Conservation (phyloP, 2,888 invertebrate genomes). For the Lamproptera curius region DNA sequence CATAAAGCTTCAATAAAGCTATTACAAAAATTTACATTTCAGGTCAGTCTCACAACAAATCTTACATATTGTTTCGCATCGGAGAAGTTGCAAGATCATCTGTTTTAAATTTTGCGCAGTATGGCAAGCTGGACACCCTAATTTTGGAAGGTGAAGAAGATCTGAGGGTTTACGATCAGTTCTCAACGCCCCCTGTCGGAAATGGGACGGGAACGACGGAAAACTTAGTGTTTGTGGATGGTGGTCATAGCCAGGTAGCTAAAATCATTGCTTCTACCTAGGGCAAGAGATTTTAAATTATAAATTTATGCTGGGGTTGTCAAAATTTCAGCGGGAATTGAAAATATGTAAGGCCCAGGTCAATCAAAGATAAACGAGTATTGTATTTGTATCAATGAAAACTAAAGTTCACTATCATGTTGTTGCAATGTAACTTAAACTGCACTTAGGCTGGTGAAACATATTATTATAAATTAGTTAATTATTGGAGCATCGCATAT, state of each 20-base stretch:
- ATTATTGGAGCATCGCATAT: neutral
- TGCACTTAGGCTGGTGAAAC: neutral
- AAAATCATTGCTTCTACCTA: too few relatives aligned
- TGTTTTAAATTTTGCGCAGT: constrained; percentile 90
- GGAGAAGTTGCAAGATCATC: constrained; percentile 85
- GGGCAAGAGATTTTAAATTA: too few relatives aligned
- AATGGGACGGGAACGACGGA: constrained; percentile 85
- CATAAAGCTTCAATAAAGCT: too few relatives aligned
- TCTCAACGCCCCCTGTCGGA: constrained; percentile 86
- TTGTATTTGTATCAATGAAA: neutral
- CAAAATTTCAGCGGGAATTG: too few relatives aligned
- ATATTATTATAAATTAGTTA: neutral
- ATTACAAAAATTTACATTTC: constrained; percentile 29
- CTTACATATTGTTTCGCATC: constrained; percentile 87
- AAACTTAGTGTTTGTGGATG: constrained; percentile 92
- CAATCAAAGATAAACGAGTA: too few relatives aligned
- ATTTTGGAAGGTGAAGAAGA: constrained; percentile 83
- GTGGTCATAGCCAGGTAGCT: constrained; percentile 87
- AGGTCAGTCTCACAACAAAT: constrained; percentile 93
- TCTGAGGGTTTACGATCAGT: constrained; percentile 87
- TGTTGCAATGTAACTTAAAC: neutral
- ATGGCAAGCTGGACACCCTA: constrained; percentile 86
- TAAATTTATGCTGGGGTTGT: too few relatives aligned
- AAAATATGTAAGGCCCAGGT: too few relatives aligned
- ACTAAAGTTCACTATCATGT: neutral